Evolutionary conservation across 37 sponge, comb jelly and placozoan species (phyloP), one percentile per base, ranked within the genome.

Genomic region (Dysidea cf. avara): DNA sequence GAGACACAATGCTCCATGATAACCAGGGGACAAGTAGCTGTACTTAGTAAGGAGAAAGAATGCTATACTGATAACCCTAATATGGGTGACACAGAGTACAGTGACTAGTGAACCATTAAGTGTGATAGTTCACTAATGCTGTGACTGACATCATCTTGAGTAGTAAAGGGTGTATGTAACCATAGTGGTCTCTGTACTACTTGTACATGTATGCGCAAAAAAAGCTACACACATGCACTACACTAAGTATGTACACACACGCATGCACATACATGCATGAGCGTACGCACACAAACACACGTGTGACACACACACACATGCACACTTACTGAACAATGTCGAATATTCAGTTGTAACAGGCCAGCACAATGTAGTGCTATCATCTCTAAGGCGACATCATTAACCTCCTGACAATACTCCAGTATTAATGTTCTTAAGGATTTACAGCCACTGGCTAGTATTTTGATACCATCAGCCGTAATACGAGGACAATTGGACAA

Each of bases 401-500:
- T 56, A 33, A 85, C 77, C 55, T 80, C 75, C 17, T 39, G 50
- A 75, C 92, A 90, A 47, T 82, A 85, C 39, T 85, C 71, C n/a
- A 85, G 74, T 0, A 51, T 29, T 57, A 90, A 51, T 16, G 59
- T 67, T 17, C 31, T 69, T n/a, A 90, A 57, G 7, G 30, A 31
- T 0, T 13, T 55, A 57, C 91, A 90, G 18, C 65, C 67, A 49
- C 50, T 39, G 29, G 71, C 67, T 14, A 90, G 56, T 9, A 29
- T 2, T 1, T 16, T 29, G 30, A 90, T 9, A 28, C 92, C 86
- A 34, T 64, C 69, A 13, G 40, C 40, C 1, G 83, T 60, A 29
- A 90, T 64, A 38, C 50, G 64, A 12, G 75, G 31, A 53, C 92
- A 90, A 50, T 86, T 77, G 49, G 92, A 90, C 12, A 91, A 68